Percentiles rank a stretch among this genome's conserved stretches.
These are phyloP conservation scores for Ptilodon capucinus DNA, from an alignment of 2,888 invertebrate species.

Conservation along the genomic window DNA sequence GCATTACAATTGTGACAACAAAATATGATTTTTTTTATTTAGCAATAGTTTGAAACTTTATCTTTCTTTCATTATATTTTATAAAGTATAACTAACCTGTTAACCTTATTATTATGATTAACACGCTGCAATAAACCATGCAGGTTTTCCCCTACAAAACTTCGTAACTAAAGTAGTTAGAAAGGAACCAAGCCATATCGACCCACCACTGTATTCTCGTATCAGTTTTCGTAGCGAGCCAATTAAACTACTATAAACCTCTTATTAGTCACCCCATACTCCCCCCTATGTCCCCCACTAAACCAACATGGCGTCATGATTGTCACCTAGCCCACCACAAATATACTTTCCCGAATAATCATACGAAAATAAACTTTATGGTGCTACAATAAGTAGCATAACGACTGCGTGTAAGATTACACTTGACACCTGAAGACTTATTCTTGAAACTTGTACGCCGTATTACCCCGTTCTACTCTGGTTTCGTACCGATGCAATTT, in stretches of 20 bases:
- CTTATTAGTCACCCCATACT: conserved; percentile 72
- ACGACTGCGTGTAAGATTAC: conserved; percentile 24
- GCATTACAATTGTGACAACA: too few species aligned
- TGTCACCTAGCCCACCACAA: conserved; percentile 71
- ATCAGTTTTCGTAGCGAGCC: conserved; percentile 69
- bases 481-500: not conserved
- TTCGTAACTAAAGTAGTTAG: conserved; percentile 38
- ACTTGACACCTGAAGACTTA: conserved; percentile 65
- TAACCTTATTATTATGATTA: too few species aligned
- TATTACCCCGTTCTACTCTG: conserved; percentile 60
- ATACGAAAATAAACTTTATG: conserved; percentile 31
- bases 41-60: too few species aligned
- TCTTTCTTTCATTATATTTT: not conserved
- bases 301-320: conserved; percentile 79
- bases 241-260: conserved; percentile 77
- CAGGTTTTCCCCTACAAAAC: too few species aligned
- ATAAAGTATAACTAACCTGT: not conserved
- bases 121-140: too few species aligned
- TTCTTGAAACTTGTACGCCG: conserved; percentile 68
- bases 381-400: conserved; percentile 32
- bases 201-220: conserved; percentile 36
- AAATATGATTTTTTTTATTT: too few species aligned
- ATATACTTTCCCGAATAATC: conserved; percentile 21
- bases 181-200: conserved; percentile 68
- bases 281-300: conserved; percentile 61